phyloP scores from a whole-genome alignment of 2,797 vertebrate species.

The Galaxias olidus region DNA sequence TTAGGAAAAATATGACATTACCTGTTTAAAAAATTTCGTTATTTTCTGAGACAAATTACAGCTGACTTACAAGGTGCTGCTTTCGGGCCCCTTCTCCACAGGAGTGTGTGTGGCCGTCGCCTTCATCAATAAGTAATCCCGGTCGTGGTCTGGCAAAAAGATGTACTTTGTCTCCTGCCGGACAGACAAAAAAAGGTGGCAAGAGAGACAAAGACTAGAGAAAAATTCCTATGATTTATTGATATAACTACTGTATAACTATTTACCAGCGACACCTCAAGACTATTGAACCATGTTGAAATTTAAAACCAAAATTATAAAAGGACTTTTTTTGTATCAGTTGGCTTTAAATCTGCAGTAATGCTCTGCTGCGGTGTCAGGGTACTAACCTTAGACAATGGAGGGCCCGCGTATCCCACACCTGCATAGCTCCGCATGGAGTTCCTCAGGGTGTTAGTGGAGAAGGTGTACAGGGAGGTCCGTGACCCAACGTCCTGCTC shows the following conservation, averaged over 20 bases:
- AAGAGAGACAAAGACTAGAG: neutral
- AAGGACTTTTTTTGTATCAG: too few relatives aligned
- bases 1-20: too few relatives aligned
- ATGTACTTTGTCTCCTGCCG: conserved; percentile 78
- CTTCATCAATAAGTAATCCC: conserved; percentile 79
- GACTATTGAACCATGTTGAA: too few relatives aligned
- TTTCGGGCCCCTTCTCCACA: conserved; percentile 62
- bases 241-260: too few relatives aligned
- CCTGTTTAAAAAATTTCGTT: too few relatives aligned
- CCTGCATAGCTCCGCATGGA: conserved; percentile 66
- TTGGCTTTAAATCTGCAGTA: neutral
- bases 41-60: too few relatives aligned
- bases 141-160: conserved; percentile 80
- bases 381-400: conserved; percentile 55
- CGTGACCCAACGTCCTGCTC: conserved; percentile 78
- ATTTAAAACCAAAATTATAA: too few relatives aligned
- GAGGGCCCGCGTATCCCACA: conserved; percentile 63
- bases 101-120: conserved; percentile 61
- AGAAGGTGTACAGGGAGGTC: conserved; percentile 83
- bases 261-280: too few relatives aligned
- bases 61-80: conserved; percentile 43
- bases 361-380: neutral
- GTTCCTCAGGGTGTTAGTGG: conserved; percentile 82
- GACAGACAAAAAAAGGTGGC: neutral
- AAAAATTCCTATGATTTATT: neutral